Conservation (phyloP, 2,113 vertebrate genomes). For the Psammodynastes pulverulentus region DNA sequence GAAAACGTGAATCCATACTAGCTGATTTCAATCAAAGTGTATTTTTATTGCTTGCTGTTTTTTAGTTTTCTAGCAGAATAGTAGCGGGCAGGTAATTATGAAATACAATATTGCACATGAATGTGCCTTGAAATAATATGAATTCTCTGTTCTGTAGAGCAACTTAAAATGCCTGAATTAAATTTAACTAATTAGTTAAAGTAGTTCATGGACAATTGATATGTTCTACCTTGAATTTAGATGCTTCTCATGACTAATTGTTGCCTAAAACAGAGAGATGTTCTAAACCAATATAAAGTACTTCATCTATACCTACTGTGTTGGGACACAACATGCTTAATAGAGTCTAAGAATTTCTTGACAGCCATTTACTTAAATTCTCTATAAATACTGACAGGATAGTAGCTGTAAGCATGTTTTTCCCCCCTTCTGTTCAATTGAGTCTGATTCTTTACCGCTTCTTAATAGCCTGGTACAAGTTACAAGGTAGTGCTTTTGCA, state of each 20-base stretch:
- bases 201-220: neutral
- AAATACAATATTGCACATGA: neutral
- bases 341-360: conserved; percentile 17
- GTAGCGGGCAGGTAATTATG: neutral
- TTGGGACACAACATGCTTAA: neutral
- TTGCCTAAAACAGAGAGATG: neutral
- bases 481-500: conserved; percentile 40
- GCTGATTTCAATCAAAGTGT: neutral
- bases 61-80: neutral
- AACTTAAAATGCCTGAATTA: fast-evolving
- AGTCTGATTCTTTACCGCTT: conserved; percentile 39
- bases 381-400: conserved; percentile 32
- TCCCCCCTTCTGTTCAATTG: neutral
- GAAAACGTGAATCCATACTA: neutral
- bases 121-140: neutral
- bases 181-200: neutral
- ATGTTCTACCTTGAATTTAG: neutral
- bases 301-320: neutral
- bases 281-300: neutral
- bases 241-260: fast-evolving
- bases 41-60: neutral
- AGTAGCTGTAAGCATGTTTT: conserved; percentile 39
- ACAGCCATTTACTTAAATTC: conserved; percentile 33
- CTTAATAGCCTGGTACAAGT: neutral
- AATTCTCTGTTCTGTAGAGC: neutral